These are phyloP conservation scores for Orchesellides sinensis DNA, from an alignment of 2,888 invertebrate species.

Conservation along the genomic window DNA sequence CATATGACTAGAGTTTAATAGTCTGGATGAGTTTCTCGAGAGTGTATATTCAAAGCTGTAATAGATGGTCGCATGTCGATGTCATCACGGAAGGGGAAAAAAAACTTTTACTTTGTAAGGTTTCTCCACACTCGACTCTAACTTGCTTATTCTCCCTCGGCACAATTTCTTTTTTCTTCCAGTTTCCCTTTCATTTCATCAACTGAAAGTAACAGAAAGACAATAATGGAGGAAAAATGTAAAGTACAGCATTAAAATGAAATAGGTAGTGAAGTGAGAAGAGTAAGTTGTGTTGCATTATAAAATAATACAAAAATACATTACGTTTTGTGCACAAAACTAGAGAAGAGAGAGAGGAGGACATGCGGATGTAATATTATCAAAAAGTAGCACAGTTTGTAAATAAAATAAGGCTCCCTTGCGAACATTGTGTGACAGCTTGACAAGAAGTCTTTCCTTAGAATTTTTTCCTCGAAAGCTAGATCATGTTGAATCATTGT, in stretches of 20 bases:
- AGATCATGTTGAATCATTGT: constrained; percentile 28
- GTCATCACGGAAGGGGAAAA: not conserved
- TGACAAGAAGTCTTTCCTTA: constrained; percentile 18
- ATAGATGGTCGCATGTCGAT: constrained; percentile 25
- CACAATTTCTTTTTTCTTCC: not conserved
- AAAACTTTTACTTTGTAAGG: constrained; percentile 15
- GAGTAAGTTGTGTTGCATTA: too few species aligned
- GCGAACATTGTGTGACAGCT: constrained; percentile 25
- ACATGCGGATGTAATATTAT: constrained; percentile 23
- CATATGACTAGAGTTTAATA: too few species aligned
- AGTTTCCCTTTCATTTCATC: constrained; percentile 1
- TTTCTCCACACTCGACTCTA: not conserved
- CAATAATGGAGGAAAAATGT: not conserved
- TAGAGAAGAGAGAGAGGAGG: not conserved
- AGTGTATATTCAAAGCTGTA: constrained; percentile 7
- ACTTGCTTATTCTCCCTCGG: too few species aligned
- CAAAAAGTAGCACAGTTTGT: constrained; percentile 21
- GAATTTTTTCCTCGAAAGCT: not conserved
- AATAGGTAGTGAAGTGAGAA: constrained; percentile 10
- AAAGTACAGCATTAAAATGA: constrained; percentile 23
- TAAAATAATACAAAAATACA: too few species aligned
- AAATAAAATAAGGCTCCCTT: constrained; percentile 20
- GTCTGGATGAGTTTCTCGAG: too few species aligned
- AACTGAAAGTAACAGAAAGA: not conserved
- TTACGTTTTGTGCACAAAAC: not conserved